Percentiles rank a stretch among this genome's conserved stretches.
phyloP scores from a whole-genome alignment of 1,140 invertebrate genomes.

The Zaprionus africanus region DNA sequence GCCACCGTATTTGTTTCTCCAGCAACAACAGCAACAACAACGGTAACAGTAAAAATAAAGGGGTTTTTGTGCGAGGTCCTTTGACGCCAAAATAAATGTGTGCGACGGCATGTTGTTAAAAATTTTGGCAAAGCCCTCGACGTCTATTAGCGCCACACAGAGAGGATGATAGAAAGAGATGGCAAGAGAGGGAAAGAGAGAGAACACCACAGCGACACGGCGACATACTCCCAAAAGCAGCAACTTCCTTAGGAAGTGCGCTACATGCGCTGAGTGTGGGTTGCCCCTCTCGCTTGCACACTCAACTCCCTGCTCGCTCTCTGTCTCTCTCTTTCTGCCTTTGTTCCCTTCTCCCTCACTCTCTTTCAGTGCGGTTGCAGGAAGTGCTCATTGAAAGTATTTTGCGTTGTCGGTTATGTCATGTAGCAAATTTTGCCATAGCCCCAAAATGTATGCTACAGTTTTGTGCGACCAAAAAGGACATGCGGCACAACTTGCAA shows the following conservation, averaged over 20 bases:
- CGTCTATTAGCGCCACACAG: slow-evolving; percentile 44
- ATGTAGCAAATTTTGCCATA: slow-evolving; percentile 44
- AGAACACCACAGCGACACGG: background rate
- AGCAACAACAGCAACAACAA: slow-evolving; percentile 22
- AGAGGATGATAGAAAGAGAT: background rate
- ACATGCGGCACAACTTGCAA: background rate
- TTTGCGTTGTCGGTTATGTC: slow-evolving; percentile 49
- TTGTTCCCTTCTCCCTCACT: slow-evolving; percentile 2
- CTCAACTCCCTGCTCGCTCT: background rate
- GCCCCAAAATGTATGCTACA: slow-evolving; percentile 54
- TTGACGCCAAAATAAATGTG: slow-evolving; percentile 35
- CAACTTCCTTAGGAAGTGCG: slow-evolving; percentile 47
- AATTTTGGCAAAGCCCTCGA: slow-evolving; percentile 45
- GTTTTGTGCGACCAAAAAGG: slow-evolving; percentile 22
- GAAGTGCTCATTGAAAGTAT: slow-evolving; percentile 59
- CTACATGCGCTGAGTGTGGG: slow-evolving; percentile 15
- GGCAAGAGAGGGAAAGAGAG: background rate
- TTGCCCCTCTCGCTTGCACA: background rate
- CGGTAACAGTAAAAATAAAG: background rate
- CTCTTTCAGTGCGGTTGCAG: slow-evolving; percentile 18
- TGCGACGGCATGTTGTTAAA: slow-evolving; percentile 38
- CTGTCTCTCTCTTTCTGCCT: background rate
- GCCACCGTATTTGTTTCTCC: slow-evolving; percentile 51
- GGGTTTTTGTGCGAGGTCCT: slow-evolving; percentile 31
- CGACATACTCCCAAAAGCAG: slow-evolving; percentile 6